Conservation (phyloP, 2,113 vertebrate species). For the Callipepla californica region DNA sequence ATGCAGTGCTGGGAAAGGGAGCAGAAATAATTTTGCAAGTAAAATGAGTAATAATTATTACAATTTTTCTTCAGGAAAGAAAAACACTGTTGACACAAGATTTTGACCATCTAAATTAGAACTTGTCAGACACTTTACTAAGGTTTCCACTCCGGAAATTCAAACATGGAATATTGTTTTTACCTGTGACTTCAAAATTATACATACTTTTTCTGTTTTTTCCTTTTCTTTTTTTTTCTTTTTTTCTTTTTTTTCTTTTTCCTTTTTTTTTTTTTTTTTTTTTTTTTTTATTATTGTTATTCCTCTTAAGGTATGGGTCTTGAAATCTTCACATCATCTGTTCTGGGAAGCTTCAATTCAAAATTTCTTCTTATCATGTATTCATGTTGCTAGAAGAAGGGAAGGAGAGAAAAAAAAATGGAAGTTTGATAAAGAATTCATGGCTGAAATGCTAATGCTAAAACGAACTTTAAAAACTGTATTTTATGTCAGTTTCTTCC, state of each 20-base stretch:
- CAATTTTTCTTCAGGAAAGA: not conserved
- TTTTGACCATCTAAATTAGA: not conserved
- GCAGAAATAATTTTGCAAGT: not conserved
- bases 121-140: not conserved
- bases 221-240: not conserved
- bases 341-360: not conserved
- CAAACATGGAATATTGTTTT: not conserved
- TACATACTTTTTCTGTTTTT: not conserved
- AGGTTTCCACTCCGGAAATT: not conserved
- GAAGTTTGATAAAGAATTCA: not conserved
- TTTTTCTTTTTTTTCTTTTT: not conserved
- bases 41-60: not conserved
- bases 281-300: not conserved
- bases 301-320: rapidly evolving
- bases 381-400: not conserved
- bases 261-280: not conserved
- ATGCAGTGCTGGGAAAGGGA: not conserved
- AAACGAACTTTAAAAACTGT: not conserved
- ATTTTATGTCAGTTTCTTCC: not conserved
- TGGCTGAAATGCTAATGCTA: not conserved
- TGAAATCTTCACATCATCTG: not conserved
- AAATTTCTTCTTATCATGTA: not conserved
- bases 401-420: not conserved
- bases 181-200: not conserved
- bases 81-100: not conserved